phyloP scores from a whole-genome alignment of 1,140 invertebrate species.

The Drosophila neocordata region DNA sequence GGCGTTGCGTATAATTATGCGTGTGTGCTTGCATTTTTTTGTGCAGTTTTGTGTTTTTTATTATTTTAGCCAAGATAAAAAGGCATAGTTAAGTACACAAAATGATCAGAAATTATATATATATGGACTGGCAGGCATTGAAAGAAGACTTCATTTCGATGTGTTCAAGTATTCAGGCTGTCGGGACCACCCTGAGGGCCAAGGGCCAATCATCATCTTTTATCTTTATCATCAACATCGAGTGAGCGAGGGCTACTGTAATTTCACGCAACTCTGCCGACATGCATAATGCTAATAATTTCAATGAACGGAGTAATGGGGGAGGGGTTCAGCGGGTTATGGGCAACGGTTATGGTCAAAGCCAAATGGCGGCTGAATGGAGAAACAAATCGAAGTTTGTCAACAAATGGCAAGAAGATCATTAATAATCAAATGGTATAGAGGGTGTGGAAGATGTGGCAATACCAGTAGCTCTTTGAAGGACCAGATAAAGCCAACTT shows the following conservation, averaged over 20 bases:
- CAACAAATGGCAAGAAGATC: constrained; percentile 42
- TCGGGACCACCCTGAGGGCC: neutral
- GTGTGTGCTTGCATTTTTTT: constrained; percentile 41
- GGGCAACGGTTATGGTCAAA: constrained; percentile 24
- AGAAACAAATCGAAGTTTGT: constrained; percentile 42
- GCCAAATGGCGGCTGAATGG: constrained; percentile 17
- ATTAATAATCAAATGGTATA: constrained; percentile 44
- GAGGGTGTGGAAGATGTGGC: neutral
- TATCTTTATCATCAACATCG: constrained; percentile 26
- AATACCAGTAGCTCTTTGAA: constrained; percentile 35
- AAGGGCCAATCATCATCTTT: constrained; percentile 33
- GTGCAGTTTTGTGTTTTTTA: neutral
- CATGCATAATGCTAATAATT: constrained; percentile 76
- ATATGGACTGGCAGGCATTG: constrained; percentile 51
- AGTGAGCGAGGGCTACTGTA: constrained; percentile 48
- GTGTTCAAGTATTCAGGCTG: neutral
- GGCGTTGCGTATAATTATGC: constrained; percentile 39
- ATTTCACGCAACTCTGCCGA: constrained; percentile 75
- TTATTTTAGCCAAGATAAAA: constrained; percentile 24
- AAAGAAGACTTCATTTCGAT: constrained; percentile 16
- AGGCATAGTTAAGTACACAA: constrained; percentile 72
- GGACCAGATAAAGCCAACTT: constrained; percentile 9
- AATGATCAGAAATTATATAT: constrained; percentile 78
- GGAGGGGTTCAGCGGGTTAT: neutral
- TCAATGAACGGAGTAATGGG: constrained; percentile 31